Conservation (phyloP, 2,888 invertebrate species). For the Pristionchus entomophagus region DNA sequence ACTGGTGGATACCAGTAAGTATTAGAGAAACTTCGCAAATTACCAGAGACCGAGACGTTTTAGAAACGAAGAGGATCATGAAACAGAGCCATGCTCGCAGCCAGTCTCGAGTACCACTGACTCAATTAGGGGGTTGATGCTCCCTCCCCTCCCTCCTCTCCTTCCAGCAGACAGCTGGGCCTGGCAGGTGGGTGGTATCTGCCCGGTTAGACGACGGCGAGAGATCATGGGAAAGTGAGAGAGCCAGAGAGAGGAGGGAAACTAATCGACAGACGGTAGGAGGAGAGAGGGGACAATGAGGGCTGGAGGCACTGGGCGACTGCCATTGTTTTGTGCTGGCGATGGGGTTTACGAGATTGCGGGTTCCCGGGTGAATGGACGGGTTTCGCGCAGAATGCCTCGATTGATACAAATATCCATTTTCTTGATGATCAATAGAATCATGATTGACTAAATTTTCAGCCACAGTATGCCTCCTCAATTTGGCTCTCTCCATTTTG, state of each 20-base stretch:
- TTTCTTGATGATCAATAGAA: not conserved
- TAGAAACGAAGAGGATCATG: too few species aligned
- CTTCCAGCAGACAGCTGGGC: not conserved
- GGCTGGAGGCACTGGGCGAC: not conserved
- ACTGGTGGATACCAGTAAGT: too few species aligned
- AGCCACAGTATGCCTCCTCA: not conserved
- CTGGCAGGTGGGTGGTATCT: not conserved
- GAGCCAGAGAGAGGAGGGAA: not conserved
- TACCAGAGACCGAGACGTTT: too few species aligned
- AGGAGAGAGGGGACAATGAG: not conserved
- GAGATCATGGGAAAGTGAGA: not conserved
- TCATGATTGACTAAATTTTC: not conserved
- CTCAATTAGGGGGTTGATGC: not conserved
- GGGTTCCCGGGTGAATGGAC: not conserved
- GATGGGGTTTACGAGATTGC: not conserved
- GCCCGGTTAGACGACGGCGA: not conserved
- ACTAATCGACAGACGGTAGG: slow-evolving; percentile 26
- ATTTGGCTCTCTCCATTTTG: not conserved
- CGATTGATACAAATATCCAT: not conserved
- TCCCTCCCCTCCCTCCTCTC: not conserved
- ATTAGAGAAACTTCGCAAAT: too few species aligned
- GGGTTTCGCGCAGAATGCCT: not conserved
- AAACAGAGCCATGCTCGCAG: too few species aligned
- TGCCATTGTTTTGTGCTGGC: not conserved
- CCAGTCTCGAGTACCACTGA: not conserved